Conservation (phyloP, 2,113 vertebrate genomes). For the Coryphaenoides rupestris region DNA sequence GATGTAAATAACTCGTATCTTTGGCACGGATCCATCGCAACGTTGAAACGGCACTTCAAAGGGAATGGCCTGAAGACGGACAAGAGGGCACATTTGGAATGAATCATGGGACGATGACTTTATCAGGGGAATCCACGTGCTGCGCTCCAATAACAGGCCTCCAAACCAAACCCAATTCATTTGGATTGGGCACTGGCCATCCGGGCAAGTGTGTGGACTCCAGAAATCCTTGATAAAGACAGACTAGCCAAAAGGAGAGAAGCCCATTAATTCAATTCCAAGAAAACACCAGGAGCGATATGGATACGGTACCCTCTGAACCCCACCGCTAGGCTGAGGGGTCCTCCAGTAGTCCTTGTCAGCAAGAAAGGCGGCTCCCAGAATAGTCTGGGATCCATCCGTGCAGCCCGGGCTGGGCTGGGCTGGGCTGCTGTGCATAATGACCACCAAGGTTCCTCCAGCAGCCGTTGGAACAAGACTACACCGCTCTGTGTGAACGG, state of each 20-base stretch:
- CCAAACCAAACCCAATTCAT: neutral
- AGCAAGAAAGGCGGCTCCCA: conserved; percentile 40
- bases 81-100: neutral
- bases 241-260: conserved; percentile 15
- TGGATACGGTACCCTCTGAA: conserved; percentile 31
- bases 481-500: too few relatives aligned
- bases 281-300: conserved; percentile 7
- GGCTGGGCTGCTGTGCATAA: conserved; percentile 17
- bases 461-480: too few relatives aligned
- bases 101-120: conserved; percentile 2
- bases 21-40: neutral
- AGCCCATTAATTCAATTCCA: conserved; percentile 33
- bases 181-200: neutral
- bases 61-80: neutral
- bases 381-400: conserved; percentile 26
- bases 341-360: conserved; percentile 31
- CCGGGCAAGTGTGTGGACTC: conserved; percentile 21
- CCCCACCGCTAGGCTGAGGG: conserved; percentile 19
- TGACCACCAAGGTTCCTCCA: conserved; percentile 10
- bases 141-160: too few relatives aligned
- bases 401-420: neutral
- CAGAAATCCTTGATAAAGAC: conserved; percentile 6
- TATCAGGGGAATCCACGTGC: conserved; percentile 6
- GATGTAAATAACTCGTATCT: neutral
- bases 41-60: neutral